Percentiles rank a stretch among this genome's conserved stretches.
phyloP scores from a whole-genome alignment of 2,113 vertebrate genomes.

The Microcebus jonahi region DNA sequence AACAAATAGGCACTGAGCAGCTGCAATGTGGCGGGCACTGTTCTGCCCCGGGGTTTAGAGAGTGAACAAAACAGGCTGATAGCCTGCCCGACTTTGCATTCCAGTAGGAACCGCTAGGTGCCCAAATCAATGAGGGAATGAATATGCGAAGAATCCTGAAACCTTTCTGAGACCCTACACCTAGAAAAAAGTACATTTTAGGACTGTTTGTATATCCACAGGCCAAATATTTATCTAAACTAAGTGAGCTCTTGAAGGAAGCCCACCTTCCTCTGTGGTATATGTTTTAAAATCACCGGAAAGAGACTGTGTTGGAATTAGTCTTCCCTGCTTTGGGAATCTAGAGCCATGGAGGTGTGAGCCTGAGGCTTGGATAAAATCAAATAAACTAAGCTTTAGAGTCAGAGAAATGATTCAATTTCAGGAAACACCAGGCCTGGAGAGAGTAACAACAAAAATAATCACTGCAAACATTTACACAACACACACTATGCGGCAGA shows the following conservation, averaged over 20 bases:
- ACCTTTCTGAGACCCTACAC: neutral
- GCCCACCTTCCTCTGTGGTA: neutral
- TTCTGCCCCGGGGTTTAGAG: neutral
- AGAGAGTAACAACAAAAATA: constrained; percentile 68
- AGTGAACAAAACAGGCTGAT: neutral
- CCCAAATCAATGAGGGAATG: too few species aligned
- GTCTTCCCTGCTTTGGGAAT: constrained; percentile 24
- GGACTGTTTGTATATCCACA: neutral
- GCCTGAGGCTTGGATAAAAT: constrained; percentile 42
- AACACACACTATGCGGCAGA: neutral
- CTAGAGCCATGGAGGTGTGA: constrained; percentile 26
- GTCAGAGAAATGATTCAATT: constrained; percentile 52
- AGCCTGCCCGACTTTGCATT: neutral
- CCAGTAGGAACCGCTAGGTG: neutral
- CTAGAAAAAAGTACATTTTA: neutral
- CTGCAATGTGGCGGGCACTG: neutral
- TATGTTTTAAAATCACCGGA: constrained; percentile 66
- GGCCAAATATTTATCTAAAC: constrained; percentile 60
- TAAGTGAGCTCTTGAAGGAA: constrained; percentile 51
- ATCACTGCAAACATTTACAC: constrained; percentile 34
- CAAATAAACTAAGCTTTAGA: constrained; percentile 68
- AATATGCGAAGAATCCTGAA: neutral
- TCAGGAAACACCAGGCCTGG: constrained; percentile 68
- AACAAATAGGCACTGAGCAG: neutral
- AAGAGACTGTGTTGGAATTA: constrained; percentile 55